Conservation (phyloP, 1,140 invertebrate genomes). For the Apis dorsata region DNA sequence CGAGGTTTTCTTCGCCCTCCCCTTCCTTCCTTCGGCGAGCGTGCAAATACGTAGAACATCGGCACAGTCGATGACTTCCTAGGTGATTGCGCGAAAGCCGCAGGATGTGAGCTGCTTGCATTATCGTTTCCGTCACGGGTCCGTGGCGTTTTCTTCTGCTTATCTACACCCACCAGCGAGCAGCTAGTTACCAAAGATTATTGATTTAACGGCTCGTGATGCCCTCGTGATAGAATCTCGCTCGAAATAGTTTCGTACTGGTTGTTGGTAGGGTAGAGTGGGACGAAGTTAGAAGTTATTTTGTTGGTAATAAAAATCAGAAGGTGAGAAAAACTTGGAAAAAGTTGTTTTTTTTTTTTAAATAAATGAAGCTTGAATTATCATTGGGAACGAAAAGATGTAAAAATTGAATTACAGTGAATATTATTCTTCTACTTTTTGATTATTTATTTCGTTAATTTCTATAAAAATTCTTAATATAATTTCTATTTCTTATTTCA, state of each 20-base stretch:
- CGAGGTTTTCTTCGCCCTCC: not conserved
- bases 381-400: too few species aligned
- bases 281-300: too few species aligned
- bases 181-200: constrained; percentile 36
- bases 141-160: constrained; percentile 37
- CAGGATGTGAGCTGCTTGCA: constrained; percentile 66
- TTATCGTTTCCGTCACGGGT: constrained; percentile 69
- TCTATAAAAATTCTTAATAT: too few species aligned
- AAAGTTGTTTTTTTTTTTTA: too few species aligned
- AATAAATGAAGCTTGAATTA: too few species aligned
- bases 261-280: not conserved
- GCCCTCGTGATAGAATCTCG: not conserved
- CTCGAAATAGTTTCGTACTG: not conserved
- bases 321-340: too few species aligned
- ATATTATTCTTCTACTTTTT: too few species aligned
- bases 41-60: not conserved
- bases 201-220: constrained; percentile 31
- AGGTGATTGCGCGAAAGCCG: constrained; percentile 66
- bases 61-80: constrained; percentile 68
- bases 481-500: too few species aligned
- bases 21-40: constrained; percentile 15
- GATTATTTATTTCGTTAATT: too few species aligned
- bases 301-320: too few species aligned
- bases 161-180: constrained; percentile 1
- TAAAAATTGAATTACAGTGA: too few species aligned